Evolutionary conservation across 2,888 invertebrate genomes (phyloP), one percentile per base, ranked within the genome.

Genomic region (Erynnis tages): DNA sequence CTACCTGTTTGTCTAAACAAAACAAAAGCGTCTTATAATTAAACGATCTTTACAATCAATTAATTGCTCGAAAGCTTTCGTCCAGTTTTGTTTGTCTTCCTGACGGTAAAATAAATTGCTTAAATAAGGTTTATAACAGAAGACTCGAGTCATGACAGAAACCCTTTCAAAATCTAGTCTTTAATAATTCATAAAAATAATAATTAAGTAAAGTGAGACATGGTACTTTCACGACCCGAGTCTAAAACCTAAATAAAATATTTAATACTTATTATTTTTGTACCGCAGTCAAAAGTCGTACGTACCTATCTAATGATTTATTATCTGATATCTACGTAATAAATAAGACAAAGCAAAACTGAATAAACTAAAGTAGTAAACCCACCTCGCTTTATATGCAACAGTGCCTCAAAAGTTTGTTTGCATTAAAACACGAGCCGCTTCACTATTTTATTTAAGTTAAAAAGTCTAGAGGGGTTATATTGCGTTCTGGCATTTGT

Each of bases 351-450:
- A 87, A 83, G 82, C 84, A 84, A 86, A 88, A 83, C 82, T 87
- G 84, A 87, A 80, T 76, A 79, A n/a, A 81, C 66, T 79, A 78
- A 82, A 82, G 89, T 89, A 89, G 89, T 81, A 85, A 85, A 88
- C 88, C 89, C 89, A 89, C 89, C 89, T 89, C 87, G 89, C 89
- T 89, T 89, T 80, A 88, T 89, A 89, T 88, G 89, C 89, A 89
- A 89, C 86, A 80, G 88, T 86, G 89, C 89, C 89, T 89, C 85
- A 82, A 82, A 87, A 88, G 88, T 89, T 89, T 89, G 88, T 89
- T 89, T 89, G 89, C 89, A 89, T 89, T 89, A 88, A 84, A 89
- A 89, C 89, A 89, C 89, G 81, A 87, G 87, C 87, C 89, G 89
- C 89, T 89, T 89, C 80, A 88, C 85, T 84, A 84, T 89, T 89